Evolutionary conservation across 2,797 vertebrate genomes (phyloP).

Genomic region (Aeoliscus strigatus): DNA sequence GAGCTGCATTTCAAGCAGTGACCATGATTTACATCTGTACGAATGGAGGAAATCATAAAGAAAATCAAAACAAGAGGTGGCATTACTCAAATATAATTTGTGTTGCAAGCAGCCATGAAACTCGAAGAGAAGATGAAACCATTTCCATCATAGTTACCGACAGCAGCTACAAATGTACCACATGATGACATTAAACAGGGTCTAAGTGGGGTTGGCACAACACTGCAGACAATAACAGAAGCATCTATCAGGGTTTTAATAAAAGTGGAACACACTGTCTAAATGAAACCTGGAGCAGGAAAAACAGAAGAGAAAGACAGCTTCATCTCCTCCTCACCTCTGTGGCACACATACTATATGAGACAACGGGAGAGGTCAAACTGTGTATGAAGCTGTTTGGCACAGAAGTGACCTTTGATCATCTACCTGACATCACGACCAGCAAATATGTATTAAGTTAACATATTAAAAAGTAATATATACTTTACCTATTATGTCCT

Average conservation of each 20-base stretch:
- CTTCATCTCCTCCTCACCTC: constrained; percentile 37
- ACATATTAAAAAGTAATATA: too few relatives aligned
- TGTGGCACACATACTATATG: constrained; percentile 14
- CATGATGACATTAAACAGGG: constrained; percentile 39
- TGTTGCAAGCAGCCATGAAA: constrained; percentile 8
- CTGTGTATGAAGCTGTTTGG: background rate
- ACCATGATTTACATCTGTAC: constrained; percentile 18
- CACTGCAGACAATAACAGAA: constrained; percentile 56
- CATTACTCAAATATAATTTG: constrained; percentile 8
- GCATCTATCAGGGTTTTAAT: constrained; percentile 53
- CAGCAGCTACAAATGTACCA: constrained; percentile 32
- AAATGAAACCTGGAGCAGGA: constrained; percentile 53
- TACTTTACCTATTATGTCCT: constrained; percentile 90
- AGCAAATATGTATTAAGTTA: too few relatives aligned
- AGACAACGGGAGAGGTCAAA: constrained; percentile 9
- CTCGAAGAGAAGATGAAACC: constrained; percentile 28
- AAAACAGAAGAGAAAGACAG: constrained; percentile 38
- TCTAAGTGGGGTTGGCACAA: constrained; percentile 62
- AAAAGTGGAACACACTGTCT: constrained; percentile 40
- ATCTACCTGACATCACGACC: background rate
- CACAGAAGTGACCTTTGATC: background rate
- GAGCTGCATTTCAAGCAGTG: constrained; percentile 8
- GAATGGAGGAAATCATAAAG: constrained; percentile 18
- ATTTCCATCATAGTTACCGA: constrained; percentile 21
- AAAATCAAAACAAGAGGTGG: constrained; percentile 25